Evolutionary conservation across 2,113 vertebrate genomes (phyloP).

Genomic region (Neomonachus schauinslandi): DNA sequence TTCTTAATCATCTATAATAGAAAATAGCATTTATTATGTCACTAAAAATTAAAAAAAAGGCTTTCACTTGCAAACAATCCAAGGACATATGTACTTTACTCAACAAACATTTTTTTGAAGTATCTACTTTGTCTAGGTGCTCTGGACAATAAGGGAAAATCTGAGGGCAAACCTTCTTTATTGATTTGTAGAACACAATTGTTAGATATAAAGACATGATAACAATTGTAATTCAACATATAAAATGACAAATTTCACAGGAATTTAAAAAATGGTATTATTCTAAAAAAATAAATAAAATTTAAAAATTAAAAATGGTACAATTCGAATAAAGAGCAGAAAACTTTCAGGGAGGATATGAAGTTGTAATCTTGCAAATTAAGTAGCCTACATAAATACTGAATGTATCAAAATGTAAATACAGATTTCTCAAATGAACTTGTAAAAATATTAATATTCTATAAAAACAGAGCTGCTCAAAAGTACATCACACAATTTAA

Average conservation of each 20-base stretch:
- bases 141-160: neutral
- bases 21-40: neutral
- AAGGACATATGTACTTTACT: neutral
- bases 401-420: neutral
- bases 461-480: neutral
- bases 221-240: neutral
- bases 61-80: neutral
- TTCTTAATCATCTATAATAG: neutral
- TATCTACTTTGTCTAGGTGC: neutral
- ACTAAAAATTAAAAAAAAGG: neutral
- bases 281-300: neutral
- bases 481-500: neutral
- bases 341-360: neutral
- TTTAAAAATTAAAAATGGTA: neutral
- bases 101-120: neutral
- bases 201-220: neutral
- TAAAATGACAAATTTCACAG: neutral
- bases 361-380: neutral
- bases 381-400: neutral
- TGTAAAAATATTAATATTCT: neutral
- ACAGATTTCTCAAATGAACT: neutral
- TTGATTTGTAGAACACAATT: neutral
- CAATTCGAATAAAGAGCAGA: neutral
- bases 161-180: neutral
- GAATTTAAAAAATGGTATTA: neutral